phyloP scores from a whole-genome alignment of 1,140 invertebrate genomes.

The Rhagoletis zephyria region DNA sequence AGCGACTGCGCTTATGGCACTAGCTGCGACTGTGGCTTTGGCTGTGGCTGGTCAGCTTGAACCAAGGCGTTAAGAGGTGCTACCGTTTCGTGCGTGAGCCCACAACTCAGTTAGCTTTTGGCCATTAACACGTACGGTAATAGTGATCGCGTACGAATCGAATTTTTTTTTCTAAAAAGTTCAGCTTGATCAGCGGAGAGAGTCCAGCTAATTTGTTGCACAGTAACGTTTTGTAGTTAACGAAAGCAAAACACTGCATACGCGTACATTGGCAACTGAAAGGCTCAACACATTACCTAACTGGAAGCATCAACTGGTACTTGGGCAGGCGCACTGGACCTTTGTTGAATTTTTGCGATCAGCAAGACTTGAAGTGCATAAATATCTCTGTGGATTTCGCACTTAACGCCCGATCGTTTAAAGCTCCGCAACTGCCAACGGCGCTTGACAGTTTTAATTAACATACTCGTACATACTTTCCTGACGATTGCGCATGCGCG shows the following conservation, averaged over 20 bases:
- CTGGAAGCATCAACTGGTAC: neutral
- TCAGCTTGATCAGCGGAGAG: neutral
- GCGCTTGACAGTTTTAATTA: conserved; percentile 17
- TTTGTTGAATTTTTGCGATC: neutral
- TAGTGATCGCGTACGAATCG: conserved; percentile 24
- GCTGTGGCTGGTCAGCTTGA: neutral
- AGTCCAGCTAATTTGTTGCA: neutral
- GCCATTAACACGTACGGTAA: conserved; percentile 71
- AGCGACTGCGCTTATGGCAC: neutral
- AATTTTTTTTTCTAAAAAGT: neutral
- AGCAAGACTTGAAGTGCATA: neutral
- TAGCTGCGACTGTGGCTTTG: neutral
- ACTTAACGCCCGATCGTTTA: too few species aligned
- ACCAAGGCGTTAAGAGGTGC: conserved; percentile 30
- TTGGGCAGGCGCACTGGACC: too few species aligned
- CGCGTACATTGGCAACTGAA: neutral
- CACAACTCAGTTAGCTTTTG: conserved; percentile 68
- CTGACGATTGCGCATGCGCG: neutral
- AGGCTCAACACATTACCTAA: neutral
- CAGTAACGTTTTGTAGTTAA: neutral
- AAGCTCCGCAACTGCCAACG: neutral
- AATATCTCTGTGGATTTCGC: neutral
- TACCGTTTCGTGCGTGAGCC: conserved; percentile 45
- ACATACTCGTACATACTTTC: neutral
- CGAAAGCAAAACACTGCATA: neutral